These are phyloP conservation scores for Archips crataeganus DNA, from an alignment of 2,888 invertebrate species.

Conservation along the genomic window DNA sequence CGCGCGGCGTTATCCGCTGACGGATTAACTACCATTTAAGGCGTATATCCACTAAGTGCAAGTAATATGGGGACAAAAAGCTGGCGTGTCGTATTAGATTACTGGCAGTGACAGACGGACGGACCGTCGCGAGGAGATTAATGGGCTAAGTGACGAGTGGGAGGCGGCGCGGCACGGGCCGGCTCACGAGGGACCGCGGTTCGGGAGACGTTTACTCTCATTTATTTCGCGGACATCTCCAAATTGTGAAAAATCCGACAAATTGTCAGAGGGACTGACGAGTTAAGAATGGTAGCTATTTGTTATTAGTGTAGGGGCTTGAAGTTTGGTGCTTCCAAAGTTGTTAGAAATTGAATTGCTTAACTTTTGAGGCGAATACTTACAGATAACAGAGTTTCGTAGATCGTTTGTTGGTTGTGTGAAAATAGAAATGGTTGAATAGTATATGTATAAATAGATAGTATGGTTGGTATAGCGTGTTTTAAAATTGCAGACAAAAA, in stretches of 20 bases:
- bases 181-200: conserved; percentile 54
- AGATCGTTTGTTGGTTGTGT: conserved; percentile 2
- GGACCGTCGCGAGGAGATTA: conserved; percentile 79
- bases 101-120: conserved; percentile 82
- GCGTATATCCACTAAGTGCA: conserved; percentile 74
- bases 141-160: conserved; percentile 84
- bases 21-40: conserved; percentile 75
- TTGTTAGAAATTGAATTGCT: conserved; percentile 37
- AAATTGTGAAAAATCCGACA: conserved; percentile 73
- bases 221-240: conserved; percentile 71
- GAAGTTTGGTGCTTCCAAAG: conserved; percentile 34
- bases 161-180: conserved; percentile 58
- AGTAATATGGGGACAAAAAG: conserved; percentile 82
- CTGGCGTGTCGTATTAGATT: conserved; percentile 85
- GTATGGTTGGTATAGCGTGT: not conserved
- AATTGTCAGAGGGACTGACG: conserved; percentile 55
- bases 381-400: conserved; percentile 17
- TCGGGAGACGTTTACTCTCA: conserved; percentile 66
- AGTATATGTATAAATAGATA: not conserved
- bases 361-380: conserved; percentile 24
- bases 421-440: not conserved
- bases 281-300: conserved; percentile 42
- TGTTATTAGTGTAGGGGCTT: conserved; percentile 41
- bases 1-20: conserved; percentile 68
- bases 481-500: not conserved